Conservation (phyloP, 37 sponge, comb jelly and placozoan genomes). For the Mnemiopsis leidyi region DNA sequence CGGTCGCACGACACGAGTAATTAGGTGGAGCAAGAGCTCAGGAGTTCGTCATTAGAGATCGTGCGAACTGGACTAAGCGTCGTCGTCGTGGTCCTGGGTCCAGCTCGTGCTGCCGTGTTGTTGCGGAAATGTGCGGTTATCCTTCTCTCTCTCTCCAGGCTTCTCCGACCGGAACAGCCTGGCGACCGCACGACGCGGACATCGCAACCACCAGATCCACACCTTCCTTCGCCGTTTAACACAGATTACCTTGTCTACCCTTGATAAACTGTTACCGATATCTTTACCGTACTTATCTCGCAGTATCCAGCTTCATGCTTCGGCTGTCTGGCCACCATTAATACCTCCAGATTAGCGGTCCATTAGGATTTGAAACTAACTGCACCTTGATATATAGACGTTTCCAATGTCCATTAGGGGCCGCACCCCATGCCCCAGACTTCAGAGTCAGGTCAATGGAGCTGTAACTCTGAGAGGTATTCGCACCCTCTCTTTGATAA, state of each 20-base stretch:
- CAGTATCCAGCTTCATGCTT: background rate
- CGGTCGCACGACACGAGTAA: constrained; percentile 44
- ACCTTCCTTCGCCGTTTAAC: background rate
- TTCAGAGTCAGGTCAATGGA: background rate
- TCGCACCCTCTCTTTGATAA: background rate
- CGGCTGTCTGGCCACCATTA: background rate
- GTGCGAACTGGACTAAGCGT: background rate
- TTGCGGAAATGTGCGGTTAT: background rate
- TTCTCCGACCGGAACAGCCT: too few relatives aligned
- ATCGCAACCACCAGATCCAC: too few relatives aligned
- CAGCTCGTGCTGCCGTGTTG: background rate
- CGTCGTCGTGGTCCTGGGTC: background rate
- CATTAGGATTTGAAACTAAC: background rate
- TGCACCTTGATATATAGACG: background rate
- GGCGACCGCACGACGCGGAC: too few relatives aligned
- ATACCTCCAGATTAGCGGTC: background rate
- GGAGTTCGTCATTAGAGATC: background rate
- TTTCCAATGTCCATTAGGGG: background rate
- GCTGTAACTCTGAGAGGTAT: background rate
- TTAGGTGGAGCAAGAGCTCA: background rate
- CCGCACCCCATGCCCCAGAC: background rate
- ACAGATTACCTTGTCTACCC: background rate
- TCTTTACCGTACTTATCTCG: background rate
- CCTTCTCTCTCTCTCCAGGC: background rate
- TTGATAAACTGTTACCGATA: background rate